Conservation (phyloP, 2,888 invertebrate species). For the Dicranocentrus wangi region DNA sequence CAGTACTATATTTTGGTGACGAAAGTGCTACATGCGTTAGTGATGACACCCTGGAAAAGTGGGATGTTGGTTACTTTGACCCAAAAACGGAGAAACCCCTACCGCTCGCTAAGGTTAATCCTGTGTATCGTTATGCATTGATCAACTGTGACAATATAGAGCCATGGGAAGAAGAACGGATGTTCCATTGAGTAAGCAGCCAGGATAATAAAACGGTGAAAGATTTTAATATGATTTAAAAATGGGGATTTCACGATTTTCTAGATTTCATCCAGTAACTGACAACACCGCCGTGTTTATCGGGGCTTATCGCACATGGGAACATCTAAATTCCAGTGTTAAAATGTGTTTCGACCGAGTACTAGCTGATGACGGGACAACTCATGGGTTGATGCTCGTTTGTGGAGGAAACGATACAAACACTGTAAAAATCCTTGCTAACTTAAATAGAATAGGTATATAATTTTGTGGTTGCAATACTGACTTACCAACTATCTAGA, state of each 20-base stretch:
- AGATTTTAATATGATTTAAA: neutral
- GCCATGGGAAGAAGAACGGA: constrained; percentile 19
- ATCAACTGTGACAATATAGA: neutral
- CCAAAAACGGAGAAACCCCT: neutral
- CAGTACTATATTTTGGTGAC: neutral
- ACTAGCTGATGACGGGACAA: neutral
- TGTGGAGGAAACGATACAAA: neutral
- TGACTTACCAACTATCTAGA: no score
- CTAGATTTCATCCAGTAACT: constrained; percentile 40
- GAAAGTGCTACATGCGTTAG: neutral
- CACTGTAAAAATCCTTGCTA: neutral
- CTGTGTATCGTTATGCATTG: neutral
- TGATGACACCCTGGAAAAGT: neutral
- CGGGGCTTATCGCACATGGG: constrained; percentile 36
- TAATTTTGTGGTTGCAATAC: no score
- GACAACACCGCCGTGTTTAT: constrained; percentile 30
- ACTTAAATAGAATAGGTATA: neutral
- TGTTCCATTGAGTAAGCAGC: constrained; percentile 18
- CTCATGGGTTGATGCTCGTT: neutral
- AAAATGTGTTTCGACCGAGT: neutral
- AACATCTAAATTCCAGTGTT: neutral
- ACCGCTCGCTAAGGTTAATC: neutral
- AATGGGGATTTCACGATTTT: constrained; percentile 3
- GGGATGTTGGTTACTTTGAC: constrained; percentile 16
- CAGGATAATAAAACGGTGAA: neutral